Evolutionary conservation across 2,888 invertebrate species (phyloP).

Genomic region (Heliconius ethilla): DNA sequence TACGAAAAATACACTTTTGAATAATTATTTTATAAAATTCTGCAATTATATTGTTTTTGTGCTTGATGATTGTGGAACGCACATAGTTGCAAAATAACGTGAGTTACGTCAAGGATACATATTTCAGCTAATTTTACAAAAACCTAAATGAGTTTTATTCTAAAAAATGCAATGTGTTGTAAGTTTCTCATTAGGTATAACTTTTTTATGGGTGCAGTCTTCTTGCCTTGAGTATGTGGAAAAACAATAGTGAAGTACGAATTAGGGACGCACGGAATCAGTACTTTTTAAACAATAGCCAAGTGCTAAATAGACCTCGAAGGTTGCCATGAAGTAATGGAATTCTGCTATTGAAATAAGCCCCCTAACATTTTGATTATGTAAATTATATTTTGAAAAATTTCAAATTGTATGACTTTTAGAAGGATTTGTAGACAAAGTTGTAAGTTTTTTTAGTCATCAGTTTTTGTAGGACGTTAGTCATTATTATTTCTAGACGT

Average conservation of each 20-base stretch:
- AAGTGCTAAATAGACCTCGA: constrained; percentile 71
- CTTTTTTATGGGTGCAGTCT: constrained; percentile 36
- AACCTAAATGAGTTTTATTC: constrained; percentile 11
- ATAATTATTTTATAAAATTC: not conserved
- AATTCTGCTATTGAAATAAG: constrained; percentile 18
- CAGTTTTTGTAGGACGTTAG: not conserved
- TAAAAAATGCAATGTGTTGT: constrained; percentile 2
- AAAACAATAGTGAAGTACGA: constrained; percentile 72
- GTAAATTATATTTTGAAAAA: not conserved
- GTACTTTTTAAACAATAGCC: constrained; percentile 74
- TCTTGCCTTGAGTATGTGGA: constrained; percentile 53
- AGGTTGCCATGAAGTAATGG: constrained; percentile 56
- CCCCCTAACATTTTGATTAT: not conserved
- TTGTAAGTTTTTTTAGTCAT: not conserved
- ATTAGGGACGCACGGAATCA: constrained; percentile 71
- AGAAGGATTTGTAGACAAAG: not conserved
- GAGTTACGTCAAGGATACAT: constrained; percentile 34
- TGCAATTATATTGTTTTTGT: constrained; percentile 3
- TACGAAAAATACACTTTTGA: not conserved
- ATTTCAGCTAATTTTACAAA: constrained; percentile 23
- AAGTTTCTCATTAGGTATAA: not conserved
- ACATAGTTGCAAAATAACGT: constrained; percentile 50
- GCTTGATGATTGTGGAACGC: constrained; percentile 29
- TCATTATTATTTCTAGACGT: not conserved
- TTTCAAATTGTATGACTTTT: not conserved